Evolutionary conservation across 2,797 vertebrate species (phyloP), one percentile per base, ranked within the genome.

Genomic region (Ciconia nigra): DNA sequence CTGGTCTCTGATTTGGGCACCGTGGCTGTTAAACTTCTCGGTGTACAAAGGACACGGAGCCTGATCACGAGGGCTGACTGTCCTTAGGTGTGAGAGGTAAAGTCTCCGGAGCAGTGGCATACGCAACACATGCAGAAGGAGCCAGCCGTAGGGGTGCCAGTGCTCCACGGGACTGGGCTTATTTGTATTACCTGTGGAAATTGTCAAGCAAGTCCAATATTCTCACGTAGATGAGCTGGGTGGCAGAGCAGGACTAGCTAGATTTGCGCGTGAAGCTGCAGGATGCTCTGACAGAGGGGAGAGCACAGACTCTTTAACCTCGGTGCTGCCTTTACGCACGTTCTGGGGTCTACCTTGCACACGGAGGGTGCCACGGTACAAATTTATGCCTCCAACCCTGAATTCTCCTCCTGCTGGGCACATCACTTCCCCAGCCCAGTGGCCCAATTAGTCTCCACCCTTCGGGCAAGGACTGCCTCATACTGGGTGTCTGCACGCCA

Each of bases 21-120:
- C 29, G 35, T 7, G 51, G 55, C 15, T 33, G 41, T 21, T 52
- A 14, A 55, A 14, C 4, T 22, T 42, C 47, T 26, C 2, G 1
- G 13, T 22, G 26, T 17, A 5, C 11, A 16, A 63, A 83, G 59
- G 74, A 42, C 35, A 25, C 2, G 0, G 51, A 80, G n/a, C 10
- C 24, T 31, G 22, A 7, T 71, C 35, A 7, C 0, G 2, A 41
- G 42, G 39, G 35, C 7, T 42, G 65, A 0, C 11, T 31, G 28
- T 26, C 49, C 57, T 55, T 10, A 9, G 35, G 2, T 16, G 33
- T 10, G 49, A 54, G 37, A 49, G 28, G 25, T 7, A 62, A 80
- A 7, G 4, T 47, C 49, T 20, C 37, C 2, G 3, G 25, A 22
- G 51, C 2, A 0, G 4, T 58, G 57, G 33, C 7, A 0, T 0